Evolutionary conservation across 2,113 vertebrate genomes (phyloP).

Genomic region (Echinops telfairi): DNA sequence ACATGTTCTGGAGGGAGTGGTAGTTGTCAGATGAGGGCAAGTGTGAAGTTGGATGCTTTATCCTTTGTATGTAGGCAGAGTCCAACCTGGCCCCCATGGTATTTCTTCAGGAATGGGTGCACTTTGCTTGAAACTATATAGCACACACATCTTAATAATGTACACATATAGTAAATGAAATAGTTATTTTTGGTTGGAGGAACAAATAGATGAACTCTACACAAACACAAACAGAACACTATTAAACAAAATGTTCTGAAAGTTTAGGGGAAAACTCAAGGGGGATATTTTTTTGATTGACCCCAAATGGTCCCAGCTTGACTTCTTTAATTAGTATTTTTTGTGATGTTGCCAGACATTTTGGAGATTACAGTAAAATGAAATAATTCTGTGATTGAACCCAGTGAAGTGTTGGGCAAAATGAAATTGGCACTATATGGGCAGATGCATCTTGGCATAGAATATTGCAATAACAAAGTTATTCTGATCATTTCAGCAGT

Average conservation of each 20-base stretch:
- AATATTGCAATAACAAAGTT: conserved; percentile 12
- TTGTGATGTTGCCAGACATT: not conserved
- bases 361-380: conserved; percentile 14
- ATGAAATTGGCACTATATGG: conserved; percentile 48
- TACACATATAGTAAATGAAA: no score
- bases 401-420: conserved; percentile 42
- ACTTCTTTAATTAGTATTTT: conserved; percentile 20
- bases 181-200: no score
- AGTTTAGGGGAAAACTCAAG: not conserved
- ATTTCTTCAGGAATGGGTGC: no score
- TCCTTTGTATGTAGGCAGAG: no score
- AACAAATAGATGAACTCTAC: no score
- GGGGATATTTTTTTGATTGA: not conserved
- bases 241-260: not conserved
- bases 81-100: no score
- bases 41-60: no score
- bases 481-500: conserved; percentile 13
- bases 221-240: not conserved
- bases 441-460: conserved; percentile 24
- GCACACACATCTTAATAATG: no score
- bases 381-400: conserved; percentile 29
- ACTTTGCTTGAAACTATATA: no score
- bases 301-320: not conserved
- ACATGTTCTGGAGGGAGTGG: no score
- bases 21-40: no score